Base-by-base conservation (phyloP, 2,113 vertebrate species). In the Osmerus eperlanus region DNA sequence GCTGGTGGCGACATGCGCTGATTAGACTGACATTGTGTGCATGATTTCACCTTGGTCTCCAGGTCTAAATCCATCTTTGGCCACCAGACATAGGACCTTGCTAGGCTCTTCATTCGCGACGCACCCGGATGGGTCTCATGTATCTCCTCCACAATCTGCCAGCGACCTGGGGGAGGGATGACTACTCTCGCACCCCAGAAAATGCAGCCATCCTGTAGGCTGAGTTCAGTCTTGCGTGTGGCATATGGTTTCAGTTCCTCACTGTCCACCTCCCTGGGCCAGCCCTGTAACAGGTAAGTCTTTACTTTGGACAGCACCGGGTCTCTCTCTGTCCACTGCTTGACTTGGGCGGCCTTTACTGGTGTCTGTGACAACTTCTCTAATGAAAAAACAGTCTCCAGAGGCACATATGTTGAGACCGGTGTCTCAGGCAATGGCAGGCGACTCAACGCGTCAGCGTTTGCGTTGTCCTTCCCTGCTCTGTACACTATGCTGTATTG, bases 401-500 rank as follows among this genome's bases (percentile, higher is more conserved):
- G 25, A 28, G 65, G 65, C 47, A 67, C 65, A 67, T 13, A 53
- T 15, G n/a, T 67, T 3, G 9, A 11, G 12, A 36, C 12, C 8
- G 47, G 65, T 23, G 9, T n/a, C 3, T 70, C 41, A 5, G 54
- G 13, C 32, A 80, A 29, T 1, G 68, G 77, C 2, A 82, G 36
- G 2, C 55, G 25, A 21, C 65, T 72, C 3, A 83, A 47, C 1
- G 70, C 67, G 23, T 83, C 73, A 1, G 55, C 69, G 29, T 77
- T 74, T 7, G 29, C 14, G 63, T 73, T 19, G 11, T 78, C 67
- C 16, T 66, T 73, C 0, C 75, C 67, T 0, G 70, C 73, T 67
- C 51, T 76, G 47, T 81, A 78, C 16, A 71, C 19, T 1, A 76
- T 75, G 4, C 16, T 28, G 32, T 71, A 76, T 21, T 73, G 61